Base-by-base conservation (phyloP, 2,113 vertebrate species). In the Gavialis gangeticus region DNA sequence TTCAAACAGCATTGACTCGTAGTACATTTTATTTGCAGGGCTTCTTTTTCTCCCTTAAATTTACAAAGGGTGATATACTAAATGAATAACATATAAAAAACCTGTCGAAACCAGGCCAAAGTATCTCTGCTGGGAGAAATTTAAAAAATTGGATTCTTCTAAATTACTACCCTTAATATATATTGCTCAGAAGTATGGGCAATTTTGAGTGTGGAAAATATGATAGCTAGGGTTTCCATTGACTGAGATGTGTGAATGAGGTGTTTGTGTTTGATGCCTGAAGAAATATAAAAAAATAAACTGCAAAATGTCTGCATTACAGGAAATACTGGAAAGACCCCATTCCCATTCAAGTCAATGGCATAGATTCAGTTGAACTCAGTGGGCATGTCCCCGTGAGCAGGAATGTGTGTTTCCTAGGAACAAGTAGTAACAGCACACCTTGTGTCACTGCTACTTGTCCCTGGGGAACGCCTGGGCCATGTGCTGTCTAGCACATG, bases 1-100 rank as follows among this genome's bases (percentile, higher is more conserved):
- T 95, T 95, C 86, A 95, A 87, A 93, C 55, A 89, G 75, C 82
- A 84, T 87, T 91, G 77, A 88, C 79, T 94, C 69, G 67, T 82
- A 69, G n/a, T 34, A 79, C 86, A 88, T 34, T 34, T 79, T 62
- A 78, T 27, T 92, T 95, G 76, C 91, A 96, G 88, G 8, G 17
- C 87, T 90, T 71, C 69, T 71, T 34, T 89, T 94, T 93, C 82
- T 30, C 80, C 91, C 64, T 87, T 30, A 28, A 71, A 84, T 93
- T 90, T 94, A 81, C 77, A 73, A 87, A 94, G 83, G 80, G 62
- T n/a, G 89, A 81, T 92, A 86, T 17, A 21, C n/a, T 82, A 63
- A 87, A 86, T 59, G 66, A 92, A 30, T 27, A 90, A 30, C 73
- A 85, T 73, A 54, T 88, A 76, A 90, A 91, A 94, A 71, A 21